Conservation (phyloP, 2,888 invertebrate genomes). For the Anagyrus pseudococci region DNA sequence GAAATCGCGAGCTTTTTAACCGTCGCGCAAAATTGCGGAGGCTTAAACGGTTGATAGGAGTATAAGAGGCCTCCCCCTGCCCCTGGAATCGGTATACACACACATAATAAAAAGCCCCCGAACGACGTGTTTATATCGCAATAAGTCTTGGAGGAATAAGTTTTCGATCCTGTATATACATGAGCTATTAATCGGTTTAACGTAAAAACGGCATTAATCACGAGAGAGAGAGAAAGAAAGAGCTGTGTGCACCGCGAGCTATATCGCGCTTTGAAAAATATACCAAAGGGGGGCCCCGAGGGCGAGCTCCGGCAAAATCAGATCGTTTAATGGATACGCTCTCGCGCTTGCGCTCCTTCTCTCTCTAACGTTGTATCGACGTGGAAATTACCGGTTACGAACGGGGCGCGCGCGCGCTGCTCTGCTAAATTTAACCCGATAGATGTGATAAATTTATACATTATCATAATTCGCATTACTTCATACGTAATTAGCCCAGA, state of each 20-base stretch:
- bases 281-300: background rate
- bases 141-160: slow-evolving; percentile 4
- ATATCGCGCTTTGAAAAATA: background rate
- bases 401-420: too few species aligned
- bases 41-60: too few species aligned
- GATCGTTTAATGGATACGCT: background rate
- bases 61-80: too few species aligned
- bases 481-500: background rate
- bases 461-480: slow-evolving; percentile 3
- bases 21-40: background rate
- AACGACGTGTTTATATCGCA: slow-evolving; percentile 19
- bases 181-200: slow-evolving; percentile 5
- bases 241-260: too few species aligned
- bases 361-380: background rate
- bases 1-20: background rate
- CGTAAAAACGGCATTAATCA: slow-evolving; percentile 21
- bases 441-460: background rate
- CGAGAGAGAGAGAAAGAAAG: too few species aligned
- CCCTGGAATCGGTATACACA: too few species aligned
- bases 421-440: too few species aligned
- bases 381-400: background rate
- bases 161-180: background rate
- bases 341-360: too few species aligned
- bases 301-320: background rate
- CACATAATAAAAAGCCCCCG: background rate